Evolutionary conservation across 2,888 invertebrate genomes (phyloP), one percentile per base, ranked within the genome.

Genomic region (Acanthosepion pharaonis): DNA sequence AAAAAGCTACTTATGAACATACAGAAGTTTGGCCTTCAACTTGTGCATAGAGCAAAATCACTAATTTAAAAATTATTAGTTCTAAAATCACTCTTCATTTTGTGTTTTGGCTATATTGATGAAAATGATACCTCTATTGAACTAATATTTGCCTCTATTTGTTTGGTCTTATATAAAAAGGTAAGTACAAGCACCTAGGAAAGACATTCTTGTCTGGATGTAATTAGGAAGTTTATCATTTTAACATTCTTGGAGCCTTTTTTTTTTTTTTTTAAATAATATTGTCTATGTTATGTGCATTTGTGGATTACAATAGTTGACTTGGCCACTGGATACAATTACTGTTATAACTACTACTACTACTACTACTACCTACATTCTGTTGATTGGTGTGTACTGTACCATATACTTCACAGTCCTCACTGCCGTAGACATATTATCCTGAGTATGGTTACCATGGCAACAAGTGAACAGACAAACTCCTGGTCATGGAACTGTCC

Each of bases 401-500:
- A 78, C 78, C 78, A n/a, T 78, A n/a, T 78, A 78, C n/a, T 78
- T 78, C 78, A 78, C 78, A 15, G 78, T 78, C 78, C 78, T 78
- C 92, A 48, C 49, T 93, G 53, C 53, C 51, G 28, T 49, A 53
- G 93, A 93, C 93, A 33, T 49, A 93, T 28, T 93, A 49, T 18
- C 28, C 49, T 53, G 42, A 92, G 49, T 48, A 91, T 42, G 48
- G 91, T 91, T 91, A 91, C 92, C 23, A 93, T 53, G 93, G 93
- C 93, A 93, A 93, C 53, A 93, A 53, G 53, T 93, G 93, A 53
- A 53, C 49, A 93, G 53, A 93, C n/a, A 28, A 51, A 49, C 53
- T 49, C 49, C 93, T 93, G 93, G 93, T 93, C 53, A 93, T 93
- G 93, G 53, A 93, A 93, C 93, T 93, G 93, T 49, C 93, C 53